A percentile compares a stretch with the other conserved stretches of the same genome.
Evolutionary conservation across 1,140 invertebrate genomes (phyloP).

Genomic region (Polypedilum vanderplanki): DNA sequence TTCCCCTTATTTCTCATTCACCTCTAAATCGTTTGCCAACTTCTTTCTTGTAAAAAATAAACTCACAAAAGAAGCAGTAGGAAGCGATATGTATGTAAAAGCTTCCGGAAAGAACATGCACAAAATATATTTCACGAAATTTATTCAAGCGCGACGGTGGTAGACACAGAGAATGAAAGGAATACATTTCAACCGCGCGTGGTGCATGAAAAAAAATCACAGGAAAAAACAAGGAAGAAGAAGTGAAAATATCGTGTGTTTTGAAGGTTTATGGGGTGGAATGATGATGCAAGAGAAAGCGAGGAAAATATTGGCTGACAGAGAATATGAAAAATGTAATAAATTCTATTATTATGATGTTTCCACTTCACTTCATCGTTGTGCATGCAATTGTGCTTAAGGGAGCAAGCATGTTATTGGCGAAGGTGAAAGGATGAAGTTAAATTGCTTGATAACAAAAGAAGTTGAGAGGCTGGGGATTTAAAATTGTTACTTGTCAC

Average conservation of each 20-base stretch:
- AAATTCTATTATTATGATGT: constrained; percentile 27
- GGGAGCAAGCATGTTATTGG: constrained; percentile 7
- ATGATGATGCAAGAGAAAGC: constrained; percentile 7
- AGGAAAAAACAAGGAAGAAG: constrained; percentile 21
- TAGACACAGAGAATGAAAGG: background rate
- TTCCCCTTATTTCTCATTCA: background rate
- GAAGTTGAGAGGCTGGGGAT: background rate
- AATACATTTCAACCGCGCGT: background rate
- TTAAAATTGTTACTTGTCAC: background rate
- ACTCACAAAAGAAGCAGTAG: background rate
- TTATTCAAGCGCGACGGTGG: constrained; percentile 12
- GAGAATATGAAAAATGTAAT: constrained; percentile 27
- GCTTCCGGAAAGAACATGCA: background rate
- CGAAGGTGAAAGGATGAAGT: constrained; percentile 1
- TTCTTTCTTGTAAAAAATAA: background rate
- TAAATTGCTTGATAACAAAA: constrained; percentile 3
- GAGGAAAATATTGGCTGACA: constrained; percentile 12
- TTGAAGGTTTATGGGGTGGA: constrained; percentile 19
- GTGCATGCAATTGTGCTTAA: background rate
- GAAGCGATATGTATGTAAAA: background rate
- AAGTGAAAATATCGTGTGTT: background rate
- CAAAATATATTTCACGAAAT: background rate
- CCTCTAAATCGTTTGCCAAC: background rate
- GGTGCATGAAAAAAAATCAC: background rate
- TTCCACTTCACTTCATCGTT: constrained; percentile 13